These are phyloP conservation scores for Nesoenas mayeri DNA, from an alignment of 2,113 vertebrate genomes.

Conservation along the genomic window DNA sequence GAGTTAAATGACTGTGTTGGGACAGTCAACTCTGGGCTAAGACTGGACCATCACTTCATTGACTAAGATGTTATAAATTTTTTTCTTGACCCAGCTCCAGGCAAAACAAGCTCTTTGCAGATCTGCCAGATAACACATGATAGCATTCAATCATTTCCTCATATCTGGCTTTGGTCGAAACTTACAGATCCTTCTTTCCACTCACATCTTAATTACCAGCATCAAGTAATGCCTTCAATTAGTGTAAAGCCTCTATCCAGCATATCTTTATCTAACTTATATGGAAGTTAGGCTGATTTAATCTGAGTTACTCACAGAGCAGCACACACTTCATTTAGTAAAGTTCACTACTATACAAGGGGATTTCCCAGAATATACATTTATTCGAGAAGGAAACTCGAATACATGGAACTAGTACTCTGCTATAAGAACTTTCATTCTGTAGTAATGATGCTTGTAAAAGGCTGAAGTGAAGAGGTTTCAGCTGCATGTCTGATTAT, in stretches of 20 bases:
- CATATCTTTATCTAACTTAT: too few species aligned
- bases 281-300: neutral
- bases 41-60: neutral
- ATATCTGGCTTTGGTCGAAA: neutral
- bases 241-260: neutral
- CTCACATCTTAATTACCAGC: neutral
- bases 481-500: neutral
- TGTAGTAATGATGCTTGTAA: neutral
- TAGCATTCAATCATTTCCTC: neutral
- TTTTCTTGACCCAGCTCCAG: neutral
- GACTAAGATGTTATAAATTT: neutral
- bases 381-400: neutral
- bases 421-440: neutral
- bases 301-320: neutral
- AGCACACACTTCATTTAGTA: neutral
- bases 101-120: neutral
- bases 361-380: neutral
- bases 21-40: neutral
- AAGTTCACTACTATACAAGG: neutral
- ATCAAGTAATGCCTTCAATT: neutral
- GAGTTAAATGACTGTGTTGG: neutral
- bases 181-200: neutral
- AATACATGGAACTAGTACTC: neutral
- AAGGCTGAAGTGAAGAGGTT: neutral
- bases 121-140: neutral